A percentile compares a stretch with the other conserved stretches of the same genome.
These are phyloP conservation scores for Choloepus hoffmanni DNA, from an alignment of 2,113 vertebrate species.

Conservation along the genomic window DNA sequence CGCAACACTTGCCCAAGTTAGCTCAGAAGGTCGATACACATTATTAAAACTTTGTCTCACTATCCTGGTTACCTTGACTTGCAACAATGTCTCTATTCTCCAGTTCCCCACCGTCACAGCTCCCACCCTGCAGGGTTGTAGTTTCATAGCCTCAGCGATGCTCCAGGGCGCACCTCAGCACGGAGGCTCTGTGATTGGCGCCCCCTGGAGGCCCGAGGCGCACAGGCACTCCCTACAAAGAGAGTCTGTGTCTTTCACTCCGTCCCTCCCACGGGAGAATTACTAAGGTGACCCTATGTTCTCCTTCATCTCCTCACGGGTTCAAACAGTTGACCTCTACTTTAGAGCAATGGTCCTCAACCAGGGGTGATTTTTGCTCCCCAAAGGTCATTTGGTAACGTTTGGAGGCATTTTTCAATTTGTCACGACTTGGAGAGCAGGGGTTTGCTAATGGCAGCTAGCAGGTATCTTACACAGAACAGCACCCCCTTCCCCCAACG, in stretches of 20 bases:
- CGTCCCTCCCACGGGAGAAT: not conserved
- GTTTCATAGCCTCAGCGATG: not conserved
- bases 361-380: not conserved
- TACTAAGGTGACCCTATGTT: not conserved
- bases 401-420: not conserved
- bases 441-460: not conserved
- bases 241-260: fast-evolving
- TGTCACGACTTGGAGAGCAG: not conserved
- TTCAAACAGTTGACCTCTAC: not conserved
- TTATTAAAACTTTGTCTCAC: not conserved
- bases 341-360: conserved; percentile 1
- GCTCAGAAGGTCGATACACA: not conserved
- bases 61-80: not conserved
- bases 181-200: not conserved
- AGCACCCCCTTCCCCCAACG: not conserved
- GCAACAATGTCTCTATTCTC: not conserved
- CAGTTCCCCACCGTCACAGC: not conserved
- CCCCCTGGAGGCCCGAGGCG: no score
- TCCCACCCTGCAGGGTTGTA: not conserved
- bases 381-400: not conserved
- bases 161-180: not conserved
- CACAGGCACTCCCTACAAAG: no score
- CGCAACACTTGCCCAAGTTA: not conserved
- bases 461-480: not conserved
- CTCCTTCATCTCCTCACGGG: not conserved